Evolutionary conservation across 2,797 vertebrate species (phyloP), one percentile per base, ranked within the genome.

Genomic region (Todus mexicanus): DNA sequence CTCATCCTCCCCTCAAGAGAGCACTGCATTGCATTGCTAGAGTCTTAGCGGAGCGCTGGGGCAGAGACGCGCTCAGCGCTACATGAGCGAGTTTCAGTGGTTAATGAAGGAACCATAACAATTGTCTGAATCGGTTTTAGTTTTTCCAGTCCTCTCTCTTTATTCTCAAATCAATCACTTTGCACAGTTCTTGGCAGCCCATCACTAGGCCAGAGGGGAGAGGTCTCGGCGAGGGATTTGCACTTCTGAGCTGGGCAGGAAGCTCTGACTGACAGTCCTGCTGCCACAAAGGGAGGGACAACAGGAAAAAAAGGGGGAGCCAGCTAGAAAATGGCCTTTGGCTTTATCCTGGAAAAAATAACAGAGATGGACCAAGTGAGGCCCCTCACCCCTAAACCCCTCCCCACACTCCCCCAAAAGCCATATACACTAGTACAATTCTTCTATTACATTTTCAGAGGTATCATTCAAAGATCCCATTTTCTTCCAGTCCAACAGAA

Each of bases 161-260:
- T 95, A 89, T 91, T 87, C 95, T 96, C 94, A 94, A 89, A 92
- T 94, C 96, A 97, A 87, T 90, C 97, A 97, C 85, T 96, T 88
- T 98, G 98, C 96, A 97, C 95, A 97, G 95, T 92, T 95, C 96
- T 97, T 97, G 96, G 96, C 96, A 94, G 96, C 96, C 96, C 97
- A 95, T 96, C 92, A 89, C 97, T 95, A 79, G 80, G 96, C 94
- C 95, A 95, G 97, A 97, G 77, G 94, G 91, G 86, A 97, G 95
- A 93, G 86, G 94, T 96, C 96, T 97, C 22, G 78, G 91, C 80
- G 94, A 97, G 90, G 94, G 97, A 94, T 15, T 92, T 96, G 96
- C 91, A 97, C 96, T 97, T 97, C 97, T 96, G 96, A 96, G 94
- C 77, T 89, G 93, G 94, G 88, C 80, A 95, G 95, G 95, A 84